Base-by-base conservation (phyloP, 2,888 invertebrate species). In the Bembecia ichneumoniformis region DNA sequence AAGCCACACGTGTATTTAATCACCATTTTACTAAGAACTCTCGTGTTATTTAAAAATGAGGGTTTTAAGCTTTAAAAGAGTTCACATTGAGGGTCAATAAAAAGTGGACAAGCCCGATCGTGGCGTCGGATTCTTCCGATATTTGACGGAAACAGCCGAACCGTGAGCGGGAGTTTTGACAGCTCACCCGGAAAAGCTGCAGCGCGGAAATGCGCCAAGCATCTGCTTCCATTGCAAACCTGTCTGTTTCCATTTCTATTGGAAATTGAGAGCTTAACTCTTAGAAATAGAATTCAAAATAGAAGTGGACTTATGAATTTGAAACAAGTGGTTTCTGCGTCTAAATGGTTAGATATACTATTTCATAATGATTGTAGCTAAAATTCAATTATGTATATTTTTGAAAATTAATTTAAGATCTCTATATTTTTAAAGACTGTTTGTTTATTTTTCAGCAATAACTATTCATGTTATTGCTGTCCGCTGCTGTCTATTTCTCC, bases 161-260 rank as follows among this genome's bases (percentile, higher is more conserved):
- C 61, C 66, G 70, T 66, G 66, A 71, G 69, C 68, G 68, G 68
- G 66, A 76, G 74, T 73, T 77, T 72, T 77, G 80, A 77, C 76
- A 76, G 77, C 71, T 69, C 66, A 63, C 73, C 77, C 72, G 79
- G 78, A 76, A 79, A 77, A 76, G 73, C 77, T 77, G 77, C 79
- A 78, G 68, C 65, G 68, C 63, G 72, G 69, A 70, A 71, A 71
- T 68, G 66, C 71, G 64, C 44, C 11, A 40, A 14, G 28, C 28
- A 28, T 28, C 40, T 14, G 40, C 40, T 40, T 14, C 40, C 7
- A 13, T 40, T 3, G 13, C 40, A 40, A 40, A 40, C 13, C 3
- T 40, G 14, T 3, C 14, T 40, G 11, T 5, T 10, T 28, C 20
- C 4, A 40, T 13, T 40, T 40, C 40, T 40, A 13, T 40, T 40